Evolutionary conservation across 2,113 vertebrate species (phyloP).

Genomic region (Silurus meridionalis): DNA sequence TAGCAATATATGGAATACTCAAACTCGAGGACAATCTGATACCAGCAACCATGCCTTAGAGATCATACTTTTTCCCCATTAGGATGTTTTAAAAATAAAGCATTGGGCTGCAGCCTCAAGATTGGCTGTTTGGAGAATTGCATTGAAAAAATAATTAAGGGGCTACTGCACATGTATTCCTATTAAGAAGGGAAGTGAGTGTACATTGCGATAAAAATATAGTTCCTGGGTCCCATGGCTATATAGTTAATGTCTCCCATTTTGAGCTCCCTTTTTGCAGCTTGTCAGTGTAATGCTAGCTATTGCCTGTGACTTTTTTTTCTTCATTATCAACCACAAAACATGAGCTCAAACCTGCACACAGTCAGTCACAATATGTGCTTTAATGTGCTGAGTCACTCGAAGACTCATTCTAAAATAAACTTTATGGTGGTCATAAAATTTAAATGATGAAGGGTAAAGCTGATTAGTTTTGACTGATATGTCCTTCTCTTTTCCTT

Average conservation of each 20-base stretch:
- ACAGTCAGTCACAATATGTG: not conserved
- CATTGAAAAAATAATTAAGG: too few relatives aligned
- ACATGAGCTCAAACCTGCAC: not conserved
- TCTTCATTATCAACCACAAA: not conserved
- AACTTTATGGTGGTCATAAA: not conserved
- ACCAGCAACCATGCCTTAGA: too few relatives aligned
- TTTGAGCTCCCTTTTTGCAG: not conserved
- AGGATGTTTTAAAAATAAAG: too few relatives aligned
- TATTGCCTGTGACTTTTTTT: not conserved
- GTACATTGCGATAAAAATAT: not conserved
- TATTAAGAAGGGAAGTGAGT: not conserved
- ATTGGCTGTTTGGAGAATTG: too few relatives aligned
- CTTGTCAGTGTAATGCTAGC: not conserved
- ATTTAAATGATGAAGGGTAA: not conserved
- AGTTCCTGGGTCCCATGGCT: not conserved
- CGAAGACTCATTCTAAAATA: not conserved
- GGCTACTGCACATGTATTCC: too few relatives aligned
- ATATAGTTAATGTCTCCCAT: not conserved
- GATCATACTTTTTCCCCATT: too few relatives aligned
- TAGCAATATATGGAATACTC: too few relatives aligned
- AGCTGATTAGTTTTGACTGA: not conserved
- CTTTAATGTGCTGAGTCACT: not conserved
- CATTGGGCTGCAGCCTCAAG: too few relatives aligned
- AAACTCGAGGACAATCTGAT: too few relatives aligned
- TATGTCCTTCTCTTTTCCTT: constrained; percentile 16